These are phyloP conservation scores for Portunus trituberculatus DNA, from an alignment of 1,140 invertebrate species.

Conservation along the genomic window DNA sequence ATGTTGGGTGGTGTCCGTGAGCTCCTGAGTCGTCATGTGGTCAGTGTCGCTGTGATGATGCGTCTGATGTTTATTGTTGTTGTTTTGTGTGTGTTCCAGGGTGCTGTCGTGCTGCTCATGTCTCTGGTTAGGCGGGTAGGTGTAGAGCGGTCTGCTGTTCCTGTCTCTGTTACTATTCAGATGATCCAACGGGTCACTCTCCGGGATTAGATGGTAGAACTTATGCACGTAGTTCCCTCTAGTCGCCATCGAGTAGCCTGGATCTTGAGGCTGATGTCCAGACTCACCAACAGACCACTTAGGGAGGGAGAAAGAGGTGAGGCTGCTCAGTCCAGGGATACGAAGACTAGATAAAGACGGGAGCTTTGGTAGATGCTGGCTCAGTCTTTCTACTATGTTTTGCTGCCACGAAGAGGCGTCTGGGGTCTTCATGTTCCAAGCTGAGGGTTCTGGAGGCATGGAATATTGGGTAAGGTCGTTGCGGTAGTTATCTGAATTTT, in stretches of 20 bases:
- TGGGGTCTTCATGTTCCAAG: background rate
- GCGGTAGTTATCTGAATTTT: background rate
- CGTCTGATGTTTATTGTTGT: background rate
- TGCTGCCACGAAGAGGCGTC: constrained; percentile 1
- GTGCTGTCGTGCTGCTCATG: background rate
- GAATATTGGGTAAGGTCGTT: background rate
- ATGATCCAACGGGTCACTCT: background rate
- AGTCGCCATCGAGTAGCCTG: background rate
- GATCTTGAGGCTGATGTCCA: background rate
- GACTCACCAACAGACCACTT: background rate
- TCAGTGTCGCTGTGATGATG: background rate
- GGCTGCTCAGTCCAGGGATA: background rate
- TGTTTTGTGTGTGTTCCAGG: background rate
- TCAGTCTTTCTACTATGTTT: background rate
- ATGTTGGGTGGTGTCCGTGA: background rate
- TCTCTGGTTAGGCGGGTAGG: background rate
- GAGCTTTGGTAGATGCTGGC: constrained; percentile 24
- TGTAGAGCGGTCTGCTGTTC: background rate
- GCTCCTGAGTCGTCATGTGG: background rate
- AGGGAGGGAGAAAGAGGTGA: background rate
- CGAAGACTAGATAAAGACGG: background rate
- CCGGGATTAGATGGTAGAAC: background rate
- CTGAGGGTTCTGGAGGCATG: background rate
- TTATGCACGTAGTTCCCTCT: background rate
- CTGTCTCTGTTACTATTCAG: background rate